These are phyloP conservation scores for Thera britannica DNA, from an alignment of 2,888 invertebrate genomes.

Conservation along the genomic window DNA sequence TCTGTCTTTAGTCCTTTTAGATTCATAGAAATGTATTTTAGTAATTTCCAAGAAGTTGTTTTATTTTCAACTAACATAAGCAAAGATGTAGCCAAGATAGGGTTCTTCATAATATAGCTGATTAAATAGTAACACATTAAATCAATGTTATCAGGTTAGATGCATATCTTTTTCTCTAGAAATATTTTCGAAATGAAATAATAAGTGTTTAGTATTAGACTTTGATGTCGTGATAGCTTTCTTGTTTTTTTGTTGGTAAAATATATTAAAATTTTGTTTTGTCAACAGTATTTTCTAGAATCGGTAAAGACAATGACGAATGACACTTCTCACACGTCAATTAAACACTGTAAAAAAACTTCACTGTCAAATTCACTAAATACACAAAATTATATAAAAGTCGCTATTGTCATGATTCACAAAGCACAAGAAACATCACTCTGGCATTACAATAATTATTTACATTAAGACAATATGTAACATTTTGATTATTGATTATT, in stretches of 20 bases:
- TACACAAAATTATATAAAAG: slow-evolving; percentile 36
- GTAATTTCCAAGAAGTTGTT: slow-evolving; percentile 23
- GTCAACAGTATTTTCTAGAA: slow-evolving; percentile 49
- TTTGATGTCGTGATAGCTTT: slow-evolving; percentile 80
- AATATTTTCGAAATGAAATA: slow-evolving; percentile 78
- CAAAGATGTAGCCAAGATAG: slow-evolving; percentile 71
- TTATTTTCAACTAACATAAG: slow-evolving; percentile 54
- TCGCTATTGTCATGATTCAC: slow-evolving; percentile 53
- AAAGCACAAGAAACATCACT: slow-evolving; percentile 65
- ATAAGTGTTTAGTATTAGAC: slow-evolving; percentile 76
- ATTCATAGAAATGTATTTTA: slow-evolving; percentile 37
- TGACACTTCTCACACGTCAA: slow-evolving; percentile 50
- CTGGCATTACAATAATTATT: slow-evolving; percentile 56
- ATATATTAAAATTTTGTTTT: slow-evolving; percentile 48
- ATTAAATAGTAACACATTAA: slow-evolving; percentile 55
- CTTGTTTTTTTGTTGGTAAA: slow-evolving; percentile 33
- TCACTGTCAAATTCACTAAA: slow-evolving; percentile 48
- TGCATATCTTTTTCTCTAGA: slow-evolving; percentile 84
- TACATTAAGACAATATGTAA: slow-evolving; percentile 59
- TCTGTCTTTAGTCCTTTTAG: slow-evolving; percentile 32
- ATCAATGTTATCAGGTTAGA: slow-evolving; percentile 79
- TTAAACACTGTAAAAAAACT: slow-evolving; percentile 41
- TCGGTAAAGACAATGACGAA: slow-evolving; percentile 47
- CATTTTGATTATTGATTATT: slow-evolving; percentile 51
- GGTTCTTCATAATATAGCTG: slow-evolving; percentile 62